phyloP scores from a whole-genome alignment of 2,888 invertebrate species.

The Andrena hattorfiana region DNA sequence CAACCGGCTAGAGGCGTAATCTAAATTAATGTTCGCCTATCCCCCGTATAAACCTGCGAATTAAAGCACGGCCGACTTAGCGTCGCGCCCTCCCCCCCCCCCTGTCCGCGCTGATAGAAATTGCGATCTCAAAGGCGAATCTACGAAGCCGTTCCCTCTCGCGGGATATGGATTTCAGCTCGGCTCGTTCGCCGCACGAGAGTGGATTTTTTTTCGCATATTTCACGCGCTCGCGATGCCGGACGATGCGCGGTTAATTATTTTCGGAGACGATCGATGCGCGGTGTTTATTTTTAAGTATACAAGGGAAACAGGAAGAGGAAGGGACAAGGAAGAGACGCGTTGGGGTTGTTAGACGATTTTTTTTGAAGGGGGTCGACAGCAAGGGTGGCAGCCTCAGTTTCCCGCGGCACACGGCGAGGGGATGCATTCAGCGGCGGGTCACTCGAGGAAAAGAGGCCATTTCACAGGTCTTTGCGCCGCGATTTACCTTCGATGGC shows the following conservation, averaged over 20 bases:
- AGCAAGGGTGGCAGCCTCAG: conserved; percentile 50
- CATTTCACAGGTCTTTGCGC: conserved; percentile 70
- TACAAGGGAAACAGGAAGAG: conserved; percentile 59
- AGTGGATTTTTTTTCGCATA: conserved; percentile 6
- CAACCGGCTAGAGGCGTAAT: conserved; percentile 71
- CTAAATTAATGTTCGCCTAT: conserved; percentile 74
- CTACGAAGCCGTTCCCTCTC: neutral
- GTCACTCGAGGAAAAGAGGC: conserved; percentile 69
- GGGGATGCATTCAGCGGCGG: conserved; percentile 47
- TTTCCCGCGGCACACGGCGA: conserved; percentile 37
- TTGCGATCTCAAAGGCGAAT: conserved; percentile 24
- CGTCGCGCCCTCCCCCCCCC: neutral
- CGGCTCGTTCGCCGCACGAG: conserved; percentile 5
- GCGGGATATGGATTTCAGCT: neutral
- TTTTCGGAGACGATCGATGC: conserved; percentile 51
- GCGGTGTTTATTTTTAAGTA: conserved; percentile 51
- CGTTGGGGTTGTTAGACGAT: conserved; percentile 58
- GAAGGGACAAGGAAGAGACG: conserved; percentile 50
- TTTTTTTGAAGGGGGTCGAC: conserved; percentile 59
- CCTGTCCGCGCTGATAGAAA: conserved; percentile 39
- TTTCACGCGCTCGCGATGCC: neutral
- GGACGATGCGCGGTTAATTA: conserved; percentile 28
- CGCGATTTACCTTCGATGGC: conserved; percentile 52
- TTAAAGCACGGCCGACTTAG: conserved; percentile 64
- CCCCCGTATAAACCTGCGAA: conserved; percentile 57